Conservation (phyloP, 2,113 vertebrate species). For the Rhegmatorhina hoffmannsi region DNA sequence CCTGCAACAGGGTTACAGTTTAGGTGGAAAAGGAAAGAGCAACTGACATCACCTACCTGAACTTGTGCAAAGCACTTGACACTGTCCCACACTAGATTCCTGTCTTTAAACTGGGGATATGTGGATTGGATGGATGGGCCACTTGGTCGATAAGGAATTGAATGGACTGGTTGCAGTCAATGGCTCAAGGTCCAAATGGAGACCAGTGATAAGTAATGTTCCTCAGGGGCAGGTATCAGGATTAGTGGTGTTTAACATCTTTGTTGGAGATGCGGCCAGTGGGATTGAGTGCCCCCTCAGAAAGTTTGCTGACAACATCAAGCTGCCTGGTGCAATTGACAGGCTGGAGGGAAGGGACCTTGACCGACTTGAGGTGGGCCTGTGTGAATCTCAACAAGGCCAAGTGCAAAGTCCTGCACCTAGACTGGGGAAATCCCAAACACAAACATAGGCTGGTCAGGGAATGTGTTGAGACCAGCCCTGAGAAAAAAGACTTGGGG, state of each 20-base stretch:
- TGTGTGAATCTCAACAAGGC: no score
- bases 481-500: no score
- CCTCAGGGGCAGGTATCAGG: not conserved
- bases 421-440: no score
- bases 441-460: no score
- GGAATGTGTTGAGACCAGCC: no score
- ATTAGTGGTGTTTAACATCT: not conserved
- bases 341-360: not conserved
- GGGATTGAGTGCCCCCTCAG: not conserved
- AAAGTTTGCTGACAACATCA: not conserved
- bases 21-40: not conserved
- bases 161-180: not conserved
- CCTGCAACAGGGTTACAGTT: not conserved
- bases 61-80: not conserved
- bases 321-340: not conserved
- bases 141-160: not conserved
- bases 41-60: fast-evolving
- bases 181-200: not conserved
- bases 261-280: not conserved
- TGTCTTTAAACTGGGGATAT: not conserved
- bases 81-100: not conserved
- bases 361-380: not conserved
- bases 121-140: not conserved
- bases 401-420: no score
- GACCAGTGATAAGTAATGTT: not conserved